Base-by-base conservation (phyloP, 1,140 invertebrate genomes). In the Nephotettix cincticeps region DNA sequence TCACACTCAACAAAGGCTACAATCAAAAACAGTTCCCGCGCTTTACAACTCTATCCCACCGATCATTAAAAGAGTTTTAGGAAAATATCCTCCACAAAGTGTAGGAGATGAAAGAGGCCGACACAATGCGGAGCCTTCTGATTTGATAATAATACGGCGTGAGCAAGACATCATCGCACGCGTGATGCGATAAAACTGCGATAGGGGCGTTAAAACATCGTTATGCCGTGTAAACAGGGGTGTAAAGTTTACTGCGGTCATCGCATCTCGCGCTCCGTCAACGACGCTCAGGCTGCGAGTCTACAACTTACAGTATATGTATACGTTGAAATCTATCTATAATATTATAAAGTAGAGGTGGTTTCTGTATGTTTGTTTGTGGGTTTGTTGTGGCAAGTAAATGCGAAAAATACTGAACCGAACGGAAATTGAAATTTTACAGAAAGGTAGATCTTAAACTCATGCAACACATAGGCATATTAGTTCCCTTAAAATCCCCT, bases 141-240 rank as follows among this genome's bases (percentile, higher is more conserved):
- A 61, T 61, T 25, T 61, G 23, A 61, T 61, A 61, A 61, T 61
- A 61, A 61, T 61, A 61, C 13, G 3, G 14, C 56, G 56, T 21
- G 56, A 61, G 21, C 23, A 61, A 61, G 56, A 61, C 56, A 61
- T 61, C 56, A 27, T n/a, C 21, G 13, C 19, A 21, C 36, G 47
- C 21, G 47, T 51, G 21, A 51, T 11, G 56, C n/a, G 56, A 61
- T 61, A 61, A 61, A 61, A 25, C 14, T 27, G 56, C 23, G 23
- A 61, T 61, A 61, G 56, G 14, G 27, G 56, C 56, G 56, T 61
- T 61, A 61, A 61, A 61, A 61, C 23, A 61, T 61, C 56, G 56
- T 61, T 61, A 61, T 23, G 13, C 56, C 47, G 56, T 61, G 56
- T 29, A 61, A 29, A 61, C 27, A 29, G 23, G 56, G 56, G 23